Base-by-base conservation (phyloP, 2,888 invertebrate species). In the Sussaba pulchella region DNA sequence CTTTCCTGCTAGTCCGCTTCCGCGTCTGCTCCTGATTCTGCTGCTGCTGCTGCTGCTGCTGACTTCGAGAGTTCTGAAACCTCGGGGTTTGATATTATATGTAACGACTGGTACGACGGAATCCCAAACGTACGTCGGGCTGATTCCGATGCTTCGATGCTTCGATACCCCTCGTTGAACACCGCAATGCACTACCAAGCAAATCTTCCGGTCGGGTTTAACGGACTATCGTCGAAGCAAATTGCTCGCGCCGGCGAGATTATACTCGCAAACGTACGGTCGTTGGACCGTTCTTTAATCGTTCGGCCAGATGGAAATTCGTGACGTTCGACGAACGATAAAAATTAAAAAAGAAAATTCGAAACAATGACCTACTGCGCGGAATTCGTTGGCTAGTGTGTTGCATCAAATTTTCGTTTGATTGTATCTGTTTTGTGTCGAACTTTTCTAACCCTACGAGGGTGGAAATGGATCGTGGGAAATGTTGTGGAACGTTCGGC, bases 31-130 rank as follows among this genome's bases (percentile, higher is more conserved):
- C 12, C 54, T 17, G 26, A 39, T 39, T 17, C 66, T 67, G 45
- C 21, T 26, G 57, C 77, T 77, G 77, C 31, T 10, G 45, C 43
- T 12, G n/a, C 41, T 64, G 59, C 31, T 54, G 70, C 79, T 79
- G 79, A 79, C 74, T 75, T 66, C 43, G 74, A 47, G 66, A 45
- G 47, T 78, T 71, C 52, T 36, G 66, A 66, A 79, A 75, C 41
- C 64, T 59, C 19, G 17, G 50, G 73, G 67, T 66, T 70, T 54
- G 67, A 63, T 69, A 67, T 63, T 54, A 61, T 63, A 36, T 59
- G 50, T 52, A 31, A 19, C 45, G 61, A 47, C 61, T 21, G 43
- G 47, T 54, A 43, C 41, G 47, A 26, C 47, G 45, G n/a, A n/a
- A 17, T 57, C 50, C 36, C 64, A 57, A 74, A 70, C 50, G 69